Base-by-base conservation (phyloP, 2,797 vertebrate genomes). In the Hydrolagus colliei region DNA sequence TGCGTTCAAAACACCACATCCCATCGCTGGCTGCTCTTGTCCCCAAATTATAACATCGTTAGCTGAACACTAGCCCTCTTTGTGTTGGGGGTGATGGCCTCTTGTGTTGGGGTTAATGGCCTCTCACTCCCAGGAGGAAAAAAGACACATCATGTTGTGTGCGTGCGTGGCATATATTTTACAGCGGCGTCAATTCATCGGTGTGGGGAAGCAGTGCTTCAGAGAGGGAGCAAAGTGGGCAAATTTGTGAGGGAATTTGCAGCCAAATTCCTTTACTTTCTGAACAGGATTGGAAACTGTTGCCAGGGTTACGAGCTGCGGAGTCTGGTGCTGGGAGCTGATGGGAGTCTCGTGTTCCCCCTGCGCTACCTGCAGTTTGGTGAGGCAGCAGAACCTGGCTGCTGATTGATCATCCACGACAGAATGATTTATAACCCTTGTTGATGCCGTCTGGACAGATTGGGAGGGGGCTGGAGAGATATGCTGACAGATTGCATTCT, bases 321-420 rank as follows among this genome's bases (percentile, higher is more conserved):
- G 20, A 77, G 75, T 59, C 75, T 77, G 27, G 75, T 77, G 75
- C 10, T 41, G 3, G 16, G 52, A 61, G 75, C n/a, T 77, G 75
- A 77, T 18, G 2, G 52, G 52, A 41, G 6, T 52, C 41, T 52
- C 27, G 27, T 27, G 27, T 27, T 3, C 41, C 6, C 41, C 41
- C 41, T 52, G 2, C 6, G 41, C 41, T 52, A 52, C 41, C 41
- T 52, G 41, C 41, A 52, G 41, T 6, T 16, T n/a, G 74, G 74
- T 59, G 41, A 41, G 13, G 35, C 16, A 59, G 41, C 20, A 72
- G 22, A n/a, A n/a, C 20, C 71, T n/a, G 18, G 71, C 18, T 76
- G 9, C 41, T 77, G 75, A 77, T 77, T 20, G 75, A 77, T 77
- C 75, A 61, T 41, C 75, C 20, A 18, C 61, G 75, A 77, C 75